Evolutionary conservation across 2,797 vertebrate species (phyloP).

Genomic region (Sebastes matsubarae): DNA sequence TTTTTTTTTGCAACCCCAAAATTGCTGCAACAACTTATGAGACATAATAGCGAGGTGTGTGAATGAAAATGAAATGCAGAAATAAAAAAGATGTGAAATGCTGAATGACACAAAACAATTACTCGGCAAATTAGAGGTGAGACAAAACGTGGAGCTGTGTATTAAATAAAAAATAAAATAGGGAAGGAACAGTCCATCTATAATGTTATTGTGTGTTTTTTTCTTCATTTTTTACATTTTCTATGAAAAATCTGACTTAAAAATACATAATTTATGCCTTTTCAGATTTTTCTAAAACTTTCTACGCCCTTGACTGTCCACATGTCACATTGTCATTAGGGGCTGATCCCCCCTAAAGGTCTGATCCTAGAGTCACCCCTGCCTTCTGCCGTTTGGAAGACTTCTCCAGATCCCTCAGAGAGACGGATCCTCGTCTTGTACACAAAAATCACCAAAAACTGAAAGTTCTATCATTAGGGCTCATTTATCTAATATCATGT

Average conservation of each 20-base stretch:
- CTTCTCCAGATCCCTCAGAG: background rate
- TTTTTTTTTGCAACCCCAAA: no score
- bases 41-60: no score
- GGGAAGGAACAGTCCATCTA: conserved; percentile 94
- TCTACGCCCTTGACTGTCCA: conserved; percentile 33
- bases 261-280: conserved; percentile 88
- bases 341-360: no score
- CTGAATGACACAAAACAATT: conserved; percentile 82
- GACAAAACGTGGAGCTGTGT: conserved; percentile 71
- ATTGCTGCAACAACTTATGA: no score
- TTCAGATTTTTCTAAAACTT: conserved; percentile 91
- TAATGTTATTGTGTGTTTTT: conserved; percentile 85
- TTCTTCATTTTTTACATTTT: conserved; percentile 89
- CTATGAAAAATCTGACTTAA: conserved; percentile 96
- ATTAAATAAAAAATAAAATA: conserved; percentile 84
- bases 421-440: background rate
- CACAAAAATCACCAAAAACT: background rate
- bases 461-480: background rate
- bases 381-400: background rate
- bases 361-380: no score
- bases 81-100: no score
- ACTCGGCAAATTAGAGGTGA: conserved; percentile 78
- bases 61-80: no score
- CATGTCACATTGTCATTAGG: no score
- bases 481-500: background rate